Evolutionary conservation across 2,797 vertebrate genomes (phyloP).

Genomic region (Anguilla megastoma): DNA sequence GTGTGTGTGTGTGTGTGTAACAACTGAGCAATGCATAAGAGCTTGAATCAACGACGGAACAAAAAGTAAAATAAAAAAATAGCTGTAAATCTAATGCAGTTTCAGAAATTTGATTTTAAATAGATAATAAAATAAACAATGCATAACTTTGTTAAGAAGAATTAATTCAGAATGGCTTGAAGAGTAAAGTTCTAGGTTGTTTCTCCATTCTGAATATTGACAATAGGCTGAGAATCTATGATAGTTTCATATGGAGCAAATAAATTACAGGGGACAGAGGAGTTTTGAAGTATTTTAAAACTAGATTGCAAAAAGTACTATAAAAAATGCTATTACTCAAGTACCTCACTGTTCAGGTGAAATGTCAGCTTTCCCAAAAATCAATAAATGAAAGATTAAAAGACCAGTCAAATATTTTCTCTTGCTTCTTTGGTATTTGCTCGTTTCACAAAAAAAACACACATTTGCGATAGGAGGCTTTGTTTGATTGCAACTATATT

Average conservation of each 20-base stretch:
- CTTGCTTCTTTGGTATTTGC: conserved; percentile 15
- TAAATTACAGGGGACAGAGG: neutral
- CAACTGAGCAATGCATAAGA: neutral
- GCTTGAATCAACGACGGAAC: neutral
- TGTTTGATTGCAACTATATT: conserved; percentile 82
- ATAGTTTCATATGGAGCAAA: neutral
- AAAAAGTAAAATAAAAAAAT: neutral
- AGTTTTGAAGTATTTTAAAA: neutral
- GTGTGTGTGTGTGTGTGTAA: neutral
- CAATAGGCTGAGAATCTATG: neutral
- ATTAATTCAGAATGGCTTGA: neutral
- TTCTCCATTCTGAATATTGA: neutral
- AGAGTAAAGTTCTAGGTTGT: neutral
- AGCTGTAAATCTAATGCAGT: neutral
- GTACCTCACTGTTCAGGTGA: conserved; percentile 6
- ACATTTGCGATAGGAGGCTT: conserved; percentile 46
- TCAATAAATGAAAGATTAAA: conserved; percentile 25
- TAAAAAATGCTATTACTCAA: neutral
- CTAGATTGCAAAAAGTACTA: neutral
- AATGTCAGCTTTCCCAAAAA: conserved; percentile 19
- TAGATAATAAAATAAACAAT: neutral
- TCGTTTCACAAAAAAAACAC: conserved; percentile 48
- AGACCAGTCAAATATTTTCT: conserved; percentile 24
- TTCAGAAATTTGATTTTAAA: neutral
- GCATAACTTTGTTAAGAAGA: neutral